phyloP scores from a whole-genome alignment of 1,140 invertebrate species.

The Drosophila rhopaloa region DNA sequence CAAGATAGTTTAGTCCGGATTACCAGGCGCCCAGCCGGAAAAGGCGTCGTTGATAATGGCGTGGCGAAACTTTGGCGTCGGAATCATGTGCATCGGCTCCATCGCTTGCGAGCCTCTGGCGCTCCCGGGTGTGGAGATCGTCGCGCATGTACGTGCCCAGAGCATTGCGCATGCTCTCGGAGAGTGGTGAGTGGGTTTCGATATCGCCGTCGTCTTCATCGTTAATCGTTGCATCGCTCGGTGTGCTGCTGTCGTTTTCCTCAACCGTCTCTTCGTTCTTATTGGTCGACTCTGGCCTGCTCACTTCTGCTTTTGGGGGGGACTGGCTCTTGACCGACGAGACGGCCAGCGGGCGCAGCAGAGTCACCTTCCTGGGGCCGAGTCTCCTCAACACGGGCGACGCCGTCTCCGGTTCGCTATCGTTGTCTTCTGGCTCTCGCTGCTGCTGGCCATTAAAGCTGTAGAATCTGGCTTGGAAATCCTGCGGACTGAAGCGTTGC shows the following conservation, averaged over 20 bases:
- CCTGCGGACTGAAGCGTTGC: slow-evolving; percentile 46
- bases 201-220: slow-evolving; percentile 23
- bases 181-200: slow-evolving; percentile 20
- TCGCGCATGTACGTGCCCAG: slow-evolving; percentile 66
- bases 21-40: slow-evolving; percentile 54
- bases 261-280: slow-evolving; percentile 16
- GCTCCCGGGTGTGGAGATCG: slow-evolving; percentile 55
- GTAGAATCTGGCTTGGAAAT: slow-evolving; percentile 43
- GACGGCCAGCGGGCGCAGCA: slow-evolving; percentile 47
- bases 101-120: slow-evolving; percentile 44
- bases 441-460: slow-evolving; percentile 10
- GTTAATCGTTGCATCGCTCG: slow-evolving; percentile 8
- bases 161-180: slow-evolving; percentile 65
- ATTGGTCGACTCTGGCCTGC: slow-evolving; percentile 13
- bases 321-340: slow-evolving; percentile 5
- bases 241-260: slow-evolving; percentile 3
- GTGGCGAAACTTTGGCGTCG: slow-evolving; percentile 26
- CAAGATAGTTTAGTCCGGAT: slow-evolving; percentile 16
- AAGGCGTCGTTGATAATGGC: slow-evolving; percentile 11
- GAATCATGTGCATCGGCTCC: neutral
- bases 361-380: slow-evolving; percentile 39
- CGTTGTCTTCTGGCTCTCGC: neutral
- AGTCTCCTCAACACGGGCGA: slow-evolving; percentile 21
- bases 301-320: neutral
- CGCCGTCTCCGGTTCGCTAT: slow-evolving; percentile 8